A percentile compares a stretch with the other conserved stretches of the same genome.
Conservation (phyloP, 2,797 vertebrate genomes). For the Galago senegalensis region DNA sequence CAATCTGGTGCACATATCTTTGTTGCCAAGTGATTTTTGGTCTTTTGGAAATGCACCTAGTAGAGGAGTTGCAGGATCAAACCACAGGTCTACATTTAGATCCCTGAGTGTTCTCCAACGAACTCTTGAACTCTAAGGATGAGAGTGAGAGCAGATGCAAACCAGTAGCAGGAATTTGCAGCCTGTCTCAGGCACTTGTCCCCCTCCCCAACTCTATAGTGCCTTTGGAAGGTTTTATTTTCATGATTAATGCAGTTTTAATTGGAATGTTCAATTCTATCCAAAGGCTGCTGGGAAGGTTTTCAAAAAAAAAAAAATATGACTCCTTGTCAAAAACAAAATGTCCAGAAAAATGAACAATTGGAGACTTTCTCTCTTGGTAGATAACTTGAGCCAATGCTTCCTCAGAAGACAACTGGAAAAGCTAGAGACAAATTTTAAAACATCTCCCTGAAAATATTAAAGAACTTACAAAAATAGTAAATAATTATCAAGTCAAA, state of each 20-base stretch:
- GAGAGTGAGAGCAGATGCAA: background rate
- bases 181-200: background rate
- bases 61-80: no score
- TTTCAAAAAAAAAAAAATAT: background rate
- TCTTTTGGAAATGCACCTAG: no score
- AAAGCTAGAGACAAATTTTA: background rate
- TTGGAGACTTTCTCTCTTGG: background rate
- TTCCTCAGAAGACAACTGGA: background rate
- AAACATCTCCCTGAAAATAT: background rate
- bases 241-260: background rate
- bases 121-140: background rate
- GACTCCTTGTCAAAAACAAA: background rate
- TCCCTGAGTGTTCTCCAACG: background rate
- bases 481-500: conserved; percentile 16
- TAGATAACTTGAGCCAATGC: background rate
- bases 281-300: background rate
- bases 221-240: background rate
- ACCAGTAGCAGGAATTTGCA: background rate
- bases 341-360: background rate
- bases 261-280: background rate
- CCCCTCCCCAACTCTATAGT: background rate
- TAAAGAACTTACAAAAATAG: background rate
- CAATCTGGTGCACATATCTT: no score
- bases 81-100: no score
- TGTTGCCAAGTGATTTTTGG: no score